Conservation (phyloP, 2,113 vertebrate genomes). For the Chrysochloris asiatica region DNA sequence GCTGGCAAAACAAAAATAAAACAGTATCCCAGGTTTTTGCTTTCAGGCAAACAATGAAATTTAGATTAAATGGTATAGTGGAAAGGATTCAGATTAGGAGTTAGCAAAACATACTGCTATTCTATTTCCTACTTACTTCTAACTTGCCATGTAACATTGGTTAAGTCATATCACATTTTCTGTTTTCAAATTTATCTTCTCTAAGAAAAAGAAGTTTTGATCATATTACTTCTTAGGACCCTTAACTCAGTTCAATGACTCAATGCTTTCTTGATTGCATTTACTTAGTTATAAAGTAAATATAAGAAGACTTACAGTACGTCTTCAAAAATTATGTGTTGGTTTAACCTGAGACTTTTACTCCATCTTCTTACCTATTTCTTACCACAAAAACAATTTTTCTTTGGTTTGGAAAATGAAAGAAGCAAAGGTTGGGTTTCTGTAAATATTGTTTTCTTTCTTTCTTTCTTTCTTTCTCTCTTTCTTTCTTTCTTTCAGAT, state of each 20-base stretch:
- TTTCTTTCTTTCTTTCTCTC: too few species aligned
- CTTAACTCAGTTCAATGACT: neutral
- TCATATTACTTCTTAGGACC: neutral
- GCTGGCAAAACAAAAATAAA: too few species aligned
- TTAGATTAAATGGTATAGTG: neutral
- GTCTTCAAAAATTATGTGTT: neutral
- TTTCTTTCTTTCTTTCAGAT: too few species aligned
- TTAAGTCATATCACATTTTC: neutral
- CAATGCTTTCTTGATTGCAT: neutral
- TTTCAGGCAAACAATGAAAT: neutral
- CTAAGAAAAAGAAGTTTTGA: neutral
- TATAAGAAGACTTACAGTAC: neutral
- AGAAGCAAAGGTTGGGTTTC: too few species aligned
- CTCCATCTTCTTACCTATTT: neutral
- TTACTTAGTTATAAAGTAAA: too few species aligned
- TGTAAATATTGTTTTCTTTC: too few species aligned
- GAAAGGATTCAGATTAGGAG: neutral
- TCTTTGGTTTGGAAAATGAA: too few species aligned
- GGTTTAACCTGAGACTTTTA: neutral
- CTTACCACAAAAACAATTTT: neutral
- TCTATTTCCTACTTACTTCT: neutral
- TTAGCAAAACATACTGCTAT: neutral
- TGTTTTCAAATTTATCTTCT: neutral
- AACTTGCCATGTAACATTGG: neutral
- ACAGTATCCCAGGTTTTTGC: too few species aligned